Conservation (phyloP, 2,888 invertebrate genomes). For the Stramonita haemastoma region DNA sequence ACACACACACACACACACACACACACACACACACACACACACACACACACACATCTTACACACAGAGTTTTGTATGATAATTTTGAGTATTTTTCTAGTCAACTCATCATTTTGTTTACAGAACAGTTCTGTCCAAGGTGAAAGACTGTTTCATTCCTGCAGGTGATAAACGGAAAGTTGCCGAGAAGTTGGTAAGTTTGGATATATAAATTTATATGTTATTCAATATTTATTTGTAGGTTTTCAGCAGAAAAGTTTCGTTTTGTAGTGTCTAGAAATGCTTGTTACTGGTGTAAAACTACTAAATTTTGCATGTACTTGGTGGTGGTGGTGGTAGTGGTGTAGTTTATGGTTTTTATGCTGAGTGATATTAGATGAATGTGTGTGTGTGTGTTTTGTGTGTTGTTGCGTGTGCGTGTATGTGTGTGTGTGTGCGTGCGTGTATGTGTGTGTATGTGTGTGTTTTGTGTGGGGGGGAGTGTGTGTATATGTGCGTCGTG, state of each 20-base stretch:
- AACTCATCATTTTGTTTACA: background rate
- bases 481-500: too few relatives aligned
- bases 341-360: background rate
- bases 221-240: background rate
- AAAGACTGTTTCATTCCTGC: constrained; percentile 8
- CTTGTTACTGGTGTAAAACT: background rate
- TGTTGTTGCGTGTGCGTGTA: background rate
- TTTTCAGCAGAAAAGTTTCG: too few relatives aligned
- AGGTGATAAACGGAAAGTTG: constrained; percentile 37
- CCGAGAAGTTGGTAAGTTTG: constrained; percentile 38
- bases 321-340: background rate
- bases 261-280: too few relatives aligned
- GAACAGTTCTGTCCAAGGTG: constrained; percentile 31
- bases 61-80: too few relatives aligned
- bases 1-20: too few relatives aligned
- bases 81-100: too few relatives aligned
- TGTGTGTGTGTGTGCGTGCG: background rate
- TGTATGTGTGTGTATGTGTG: background rate
- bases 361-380: background rate
- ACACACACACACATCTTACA: too few relatives aligned
- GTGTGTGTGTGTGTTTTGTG: background rate
- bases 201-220: background rate
- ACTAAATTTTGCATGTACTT: background rate
- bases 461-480: too few relatives aligned
- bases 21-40: too few relatives aligned